Percentiles rank a stretch among this genome's conserved stretches.
These are phyloP conservation scores for Ateles fusciceps DNA, from an alignment of 2,797 vertebrate species.

Conservation along the genomic window DNA sequence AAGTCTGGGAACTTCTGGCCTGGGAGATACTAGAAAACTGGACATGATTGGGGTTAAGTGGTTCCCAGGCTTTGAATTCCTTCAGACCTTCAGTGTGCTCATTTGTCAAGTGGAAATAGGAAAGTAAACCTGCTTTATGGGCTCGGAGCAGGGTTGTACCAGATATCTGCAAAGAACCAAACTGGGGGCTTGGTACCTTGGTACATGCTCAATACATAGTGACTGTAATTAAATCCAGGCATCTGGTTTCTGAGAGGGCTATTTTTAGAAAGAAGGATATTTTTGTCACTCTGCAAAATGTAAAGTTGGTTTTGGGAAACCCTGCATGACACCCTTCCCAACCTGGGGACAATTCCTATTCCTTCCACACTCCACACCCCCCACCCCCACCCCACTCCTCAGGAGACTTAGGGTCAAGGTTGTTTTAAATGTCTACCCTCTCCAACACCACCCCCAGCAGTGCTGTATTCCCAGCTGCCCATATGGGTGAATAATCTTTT, in stretches of 20 bases:
- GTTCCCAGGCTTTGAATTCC: background rate
- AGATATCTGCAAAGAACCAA: background rate
- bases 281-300: slow-evolving; percentile 50
- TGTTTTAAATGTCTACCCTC: background rate
- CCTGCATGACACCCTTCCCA: background rate
- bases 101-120: background rate
- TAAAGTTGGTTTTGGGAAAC: background rate
- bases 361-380: background rate
- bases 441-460: background rate
- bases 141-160: background rate
- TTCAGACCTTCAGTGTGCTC: background rate
- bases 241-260: slow-evolving; percentile 35
- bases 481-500: slow-evolving; percentile 46
- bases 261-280: slow-evolving; percentile 57
- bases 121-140: background rate
- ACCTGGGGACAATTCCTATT: background rate
- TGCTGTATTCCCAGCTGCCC: slow-evolving; percentile 29
- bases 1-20: background rate
- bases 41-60: background rate
- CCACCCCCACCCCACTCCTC: background rate
- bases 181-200: background rate
- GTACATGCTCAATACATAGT: background rate
- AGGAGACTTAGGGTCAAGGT: background rate
- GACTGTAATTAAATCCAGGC: slow-evolving; percentile 18
- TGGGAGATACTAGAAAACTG: background rate